A percentile compares a stretch with the other conserved stretches of the same genome.
These are phyloP conservation scores for Drosophila takahashii DNA, from an alignment of 1,140 invertebrate species.

Conservation along the genomic window DNA sequence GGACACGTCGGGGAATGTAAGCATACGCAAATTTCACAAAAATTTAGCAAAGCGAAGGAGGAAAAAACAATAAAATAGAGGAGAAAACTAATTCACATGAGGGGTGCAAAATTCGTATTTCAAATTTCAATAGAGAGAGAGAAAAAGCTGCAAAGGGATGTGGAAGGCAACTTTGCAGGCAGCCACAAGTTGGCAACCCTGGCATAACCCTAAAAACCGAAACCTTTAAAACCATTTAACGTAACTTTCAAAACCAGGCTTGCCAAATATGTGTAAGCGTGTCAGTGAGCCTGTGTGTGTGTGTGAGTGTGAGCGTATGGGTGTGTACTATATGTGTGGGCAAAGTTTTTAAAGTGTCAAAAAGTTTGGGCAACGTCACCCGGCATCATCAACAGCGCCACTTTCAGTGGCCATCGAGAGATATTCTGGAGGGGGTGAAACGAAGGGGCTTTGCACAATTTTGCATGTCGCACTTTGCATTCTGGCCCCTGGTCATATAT, in stretches of 20 bases:
- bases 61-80: not conserved
- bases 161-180: conserved; percentile 21
- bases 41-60: not conserved
- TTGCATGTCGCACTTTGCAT: conserved; percentile 54
- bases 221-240: conserved; percentile 69
- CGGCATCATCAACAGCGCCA: conserved; percentile 59
- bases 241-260: conserved; percentile 61
- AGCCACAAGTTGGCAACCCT: conserved; percentile 27
- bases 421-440: conserved; percentile 1
- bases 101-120: not conserved
- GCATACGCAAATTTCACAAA: conserved; percentile 10
- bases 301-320: not conserved
- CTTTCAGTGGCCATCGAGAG: conserved; percentile 44
- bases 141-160: not conserved
- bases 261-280: conserved; percentile 17
- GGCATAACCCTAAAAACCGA: conserved; percentile 44
- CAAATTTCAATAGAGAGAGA: conserved; percentile 12
- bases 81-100: conserved; percentile 6
- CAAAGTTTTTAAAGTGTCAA: conserved; percentile 71
- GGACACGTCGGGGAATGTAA: conserved; percentile 1
- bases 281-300: not conserved
- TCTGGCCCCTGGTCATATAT: conserved; percentile 31
- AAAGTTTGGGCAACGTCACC: conserved; percentile 65
- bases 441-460: not conserved
- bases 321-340: conserved; percentile 16